Evolutionary conservation across 2,888 invertebrate genomes (phyloP), one percentile per base, ranked within the genome.

Genomic region (Tiliacea citrago): DNA sequence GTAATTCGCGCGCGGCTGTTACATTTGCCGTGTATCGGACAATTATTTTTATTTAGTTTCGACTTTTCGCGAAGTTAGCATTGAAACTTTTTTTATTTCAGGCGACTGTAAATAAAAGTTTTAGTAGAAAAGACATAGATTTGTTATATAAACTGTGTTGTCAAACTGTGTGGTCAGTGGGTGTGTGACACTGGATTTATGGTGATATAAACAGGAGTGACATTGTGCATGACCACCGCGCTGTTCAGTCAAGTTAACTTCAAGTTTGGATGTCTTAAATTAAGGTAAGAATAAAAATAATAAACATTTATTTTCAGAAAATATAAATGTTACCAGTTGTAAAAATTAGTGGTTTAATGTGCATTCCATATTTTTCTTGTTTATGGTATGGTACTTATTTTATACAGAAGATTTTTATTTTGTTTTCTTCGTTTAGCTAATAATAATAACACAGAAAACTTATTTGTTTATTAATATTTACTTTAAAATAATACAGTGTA

Each of bases 1-100:
- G 93, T 93, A 90, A 90, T 88, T 91, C 94, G 95, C 95, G 95
- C 95, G 95, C 95, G 95, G 87, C 94, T 92, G 91, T 88, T 88
- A 89, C 92, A 89, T 92, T 92, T 91, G 87, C 88, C 88, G 91
- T 90, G 91, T 90, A 91, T 90, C 91, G 90, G 90, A 88, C 88
- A 87, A 84, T 88, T 90, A 88, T 90, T 83, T 89, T 91, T 87
- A 75, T 73, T 90, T 88, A 83, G 88, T 82, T 89, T 89, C 75
- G 87, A 89, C 87, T 90, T 90, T 84, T 87, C 87, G 84, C 83
- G 86, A 88, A 89, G 88, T 90, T 89, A 82, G 76, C 76, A 73
- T 80, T 83, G 81, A 84, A 92, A 89, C 90, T 90, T 92, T 89
- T n/a, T 89, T 75, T 73, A 88, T 93, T 93, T 89, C 90, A 94